Percentiles rank a stretch among this genome's conserved stretches.
These are phyloP conservation scores for Ischnus inquisitorius DNA, from an alignment of 2,888 invertebrate species.

Conservation along the genomic window DNA sequence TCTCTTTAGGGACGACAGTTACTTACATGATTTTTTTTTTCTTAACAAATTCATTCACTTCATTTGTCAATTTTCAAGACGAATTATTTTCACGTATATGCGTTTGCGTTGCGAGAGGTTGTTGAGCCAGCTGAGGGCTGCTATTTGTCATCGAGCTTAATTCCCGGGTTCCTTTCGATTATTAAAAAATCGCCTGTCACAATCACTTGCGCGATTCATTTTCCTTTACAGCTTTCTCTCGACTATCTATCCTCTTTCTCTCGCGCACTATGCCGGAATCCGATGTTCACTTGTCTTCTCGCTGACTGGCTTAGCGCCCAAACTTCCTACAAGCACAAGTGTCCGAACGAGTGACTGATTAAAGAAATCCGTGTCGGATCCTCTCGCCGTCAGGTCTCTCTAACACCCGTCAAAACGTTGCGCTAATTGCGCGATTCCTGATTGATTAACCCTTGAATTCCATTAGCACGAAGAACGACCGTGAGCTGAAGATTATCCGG, in stretches of 20 bases:
- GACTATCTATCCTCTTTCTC: slow-evolving; percentile 22
- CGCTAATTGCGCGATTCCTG: slow-evolving; percentile 80
- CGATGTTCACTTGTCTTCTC: slow-evolving; percentile 68
- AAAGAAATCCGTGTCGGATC: slow-evolving; percentile 81
- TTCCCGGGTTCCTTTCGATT: slow-evolving; percentile 70
- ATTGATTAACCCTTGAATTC: slow-evolving; percentile 80
- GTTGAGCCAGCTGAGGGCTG: neutral
- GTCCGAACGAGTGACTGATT: slow-evolving; percentile 79
- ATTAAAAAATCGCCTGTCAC: slow-evolving; percentile 81
- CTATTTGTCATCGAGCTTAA: slow-evolving; percentile 32
- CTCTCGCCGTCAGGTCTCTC: slow-evolving; percentile 71
- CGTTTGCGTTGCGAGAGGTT: no score
- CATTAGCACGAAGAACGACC: slow-evolving; percentile 65
- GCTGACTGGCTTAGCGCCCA: slow-evolving; percentile 18
- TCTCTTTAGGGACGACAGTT: no score
- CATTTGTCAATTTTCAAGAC: neutral
- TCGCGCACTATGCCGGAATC: slow-evolving; percentile 40
- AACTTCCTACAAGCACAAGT: slow-evolving; percentile 47
- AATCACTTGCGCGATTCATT: slow-evolving; percentile 81
- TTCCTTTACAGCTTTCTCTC: slow-evolving; percentile 74
- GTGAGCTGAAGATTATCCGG: slow-evolving; percentile 68
- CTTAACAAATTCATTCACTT: neutral
- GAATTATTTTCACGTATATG: neutral
- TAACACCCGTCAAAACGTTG: slow-evolving; percentile 80
- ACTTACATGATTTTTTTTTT: no score